Base-by-base conservation (phyloP, 2,888 invertebrate genomes). In the Plagiodera versicolora region DNA sequence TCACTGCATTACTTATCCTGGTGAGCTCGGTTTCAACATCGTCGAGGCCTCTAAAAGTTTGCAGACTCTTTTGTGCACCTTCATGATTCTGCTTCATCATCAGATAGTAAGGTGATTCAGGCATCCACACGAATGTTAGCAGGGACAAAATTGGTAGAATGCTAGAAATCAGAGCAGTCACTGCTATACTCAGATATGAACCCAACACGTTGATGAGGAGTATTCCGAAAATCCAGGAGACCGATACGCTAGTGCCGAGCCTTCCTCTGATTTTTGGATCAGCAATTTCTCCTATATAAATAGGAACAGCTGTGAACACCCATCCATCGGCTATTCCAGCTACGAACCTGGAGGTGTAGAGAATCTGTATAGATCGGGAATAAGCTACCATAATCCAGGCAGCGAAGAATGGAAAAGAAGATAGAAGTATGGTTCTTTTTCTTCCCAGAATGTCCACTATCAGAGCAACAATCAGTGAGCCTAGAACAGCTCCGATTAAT, bases 361-460 rank as follows among this genome's bases (percentile, higher is more conserved):
- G 79, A 35, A 84, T 70, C 35, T 81, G 77, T 0, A 86, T 84
- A 1, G 83, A 83, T 58, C 81, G 80, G 35, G 87, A 86, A 32
- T 82, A 78, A 60, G 87, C 85, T 68, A 89, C 83, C 67, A 87
- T 77, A 30, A 87, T 76, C 88, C 89, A 89, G 61, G 87, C 85
- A 45, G 85, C 60, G 61, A 86, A 83, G 70, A 86, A 84, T 0
- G 88, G 87, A 18, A 71, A 56, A 2, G 87, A 71, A 0, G 86
- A 83, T 24, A 87, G 73, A 17, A 88, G 81, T 17, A 89, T 82
- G 19, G 86, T 85, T 9, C 81, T 82, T 74, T 89, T 89, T 17
- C 89, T 82, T 16, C 90, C 90, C 58, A 87, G 81, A 63, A 83
- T 81, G 75, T 89, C 88, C 51, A 89, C 86, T 61, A 86, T 79